A percentile compares a stretch with the other conserved stretches of the same genome.
Conservation (phyloP, 2,888 invertebrate genomes). For the Pantelozetes paolii region DNA sequence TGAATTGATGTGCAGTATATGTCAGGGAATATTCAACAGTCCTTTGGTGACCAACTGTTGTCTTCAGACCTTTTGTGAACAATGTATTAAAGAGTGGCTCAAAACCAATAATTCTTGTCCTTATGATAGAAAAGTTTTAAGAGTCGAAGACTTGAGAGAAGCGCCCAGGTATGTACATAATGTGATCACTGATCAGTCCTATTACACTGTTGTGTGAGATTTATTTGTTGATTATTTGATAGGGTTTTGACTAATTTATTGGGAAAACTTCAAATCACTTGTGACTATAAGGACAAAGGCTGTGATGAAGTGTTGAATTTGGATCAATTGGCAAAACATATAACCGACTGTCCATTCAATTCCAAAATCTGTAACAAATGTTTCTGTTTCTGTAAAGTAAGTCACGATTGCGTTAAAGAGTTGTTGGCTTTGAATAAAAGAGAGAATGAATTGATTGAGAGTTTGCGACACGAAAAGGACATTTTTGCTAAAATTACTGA, state of each 20-base stretch:
- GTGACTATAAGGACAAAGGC: slow-evolving; percentile 28
- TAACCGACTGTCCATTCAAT: slow-evolving; percentile 15
- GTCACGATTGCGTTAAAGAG: slow-evolving; percentile 33
- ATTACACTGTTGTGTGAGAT: not conserved
- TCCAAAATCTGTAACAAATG: not conserved
- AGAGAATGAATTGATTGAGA: not conserved
- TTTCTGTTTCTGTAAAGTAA: not conserved
- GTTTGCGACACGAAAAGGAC: not conserved
- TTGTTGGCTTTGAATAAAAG: not conserved
- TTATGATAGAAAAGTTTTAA: not conserved
- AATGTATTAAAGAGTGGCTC: slow-evolving; percentile 31
- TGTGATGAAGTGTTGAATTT: slow-evolving; percentile 16
- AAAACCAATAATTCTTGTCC: not conserved
- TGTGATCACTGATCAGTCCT: not conserved
- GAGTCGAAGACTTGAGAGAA: not conserved
- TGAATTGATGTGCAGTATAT: slow-evolving; percentile 36
- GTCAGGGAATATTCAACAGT: not conserved
- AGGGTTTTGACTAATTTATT: slow-evolving; percentile 20
- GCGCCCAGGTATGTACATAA: slow-evolving; percentile 5
- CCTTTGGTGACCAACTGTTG: slow-evolving; percentile 34
- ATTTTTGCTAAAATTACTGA: not conserved
- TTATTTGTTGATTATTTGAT: not conserved
- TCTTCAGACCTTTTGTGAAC: slow-evolving; percentile 28
- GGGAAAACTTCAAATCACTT: slow-evolving; percentile 10
- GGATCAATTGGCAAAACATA: slow-evolving; percentile 11